These are phyloP conservation scores for Oxyteleia sp. DNA, from an alignment of 2,888 invertebrate species.

Conservation along the genomic window DNA sequence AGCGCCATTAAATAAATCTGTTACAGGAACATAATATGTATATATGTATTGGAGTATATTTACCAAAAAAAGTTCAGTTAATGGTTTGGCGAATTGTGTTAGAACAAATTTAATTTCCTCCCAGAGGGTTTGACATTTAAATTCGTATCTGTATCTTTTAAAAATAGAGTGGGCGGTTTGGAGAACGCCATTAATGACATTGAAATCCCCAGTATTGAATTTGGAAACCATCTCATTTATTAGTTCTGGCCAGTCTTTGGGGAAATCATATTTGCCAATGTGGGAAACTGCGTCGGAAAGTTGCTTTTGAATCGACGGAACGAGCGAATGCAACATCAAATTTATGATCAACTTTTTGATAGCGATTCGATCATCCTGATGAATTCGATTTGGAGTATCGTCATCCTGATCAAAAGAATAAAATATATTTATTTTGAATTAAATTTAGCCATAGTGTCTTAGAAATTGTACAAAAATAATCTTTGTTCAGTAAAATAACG, in stretches of 20 bases:
- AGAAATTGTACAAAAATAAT: too few relatives aligned
- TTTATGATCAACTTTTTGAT: constrained; percentile 96
- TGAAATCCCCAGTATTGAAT: constrained; percentile 96
- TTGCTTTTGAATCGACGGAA: constrained; percentile 96
- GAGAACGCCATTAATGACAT: constrained; percentile 97
- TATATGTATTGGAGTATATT: too few relatives aligned
- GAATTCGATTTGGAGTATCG: constrained; percentile 91
- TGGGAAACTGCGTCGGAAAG: constrained; percentile 98
- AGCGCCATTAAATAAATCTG: too few relatives aligned
- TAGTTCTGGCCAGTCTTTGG: constrained; percentile 97
- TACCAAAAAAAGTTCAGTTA: constrained; percentile 96
- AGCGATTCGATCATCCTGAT: constrained; percentile 92
- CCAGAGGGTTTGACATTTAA: constrained; percentile 98
- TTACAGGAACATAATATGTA: too few relatives aligned
- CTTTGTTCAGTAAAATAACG: too few relatives aligned
- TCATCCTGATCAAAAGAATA: constrained; percentile 84
- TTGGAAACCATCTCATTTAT: constrained; percentile 97
- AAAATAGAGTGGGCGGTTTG: constrained; percentile 98
- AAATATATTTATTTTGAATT: too few relatives aligned
- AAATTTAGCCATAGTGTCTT: too few relatives aligned
- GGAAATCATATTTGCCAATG: constrained; percentile 99
- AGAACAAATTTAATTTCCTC: constrained; percentile 98
- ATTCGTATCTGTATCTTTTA: constrained; percentile 97
- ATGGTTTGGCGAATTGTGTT: constrained; percentile 96
- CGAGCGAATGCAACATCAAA: constrained; percentile 94